A percentile compares a stretch with the other conserved stretches of the same genome.
These are phyloP conservation scores for Muntiacus reevesi DNA, from an alignment of 2,113 vertebrate species.

Conservation along the genomic window DNA sequence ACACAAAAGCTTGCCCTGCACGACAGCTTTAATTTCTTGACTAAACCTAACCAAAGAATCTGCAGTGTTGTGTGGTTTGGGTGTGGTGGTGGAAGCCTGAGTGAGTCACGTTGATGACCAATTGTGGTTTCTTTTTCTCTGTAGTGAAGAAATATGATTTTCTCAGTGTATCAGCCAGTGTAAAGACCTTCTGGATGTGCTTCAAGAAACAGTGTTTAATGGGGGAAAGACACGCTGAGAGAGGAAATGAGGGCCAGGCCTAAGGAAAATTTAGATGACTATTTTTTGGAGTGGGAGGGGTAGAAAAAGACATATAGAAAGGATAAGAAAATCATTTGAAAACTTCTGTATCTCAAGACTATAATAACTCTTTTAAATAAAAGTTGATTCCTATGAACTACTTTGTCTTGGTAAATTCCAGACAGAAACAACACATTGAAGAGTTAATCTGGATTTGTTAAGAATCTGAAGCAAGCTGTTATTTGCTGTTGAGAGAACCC, in stretches of 20 bases:
- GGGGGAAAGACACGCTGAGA: not conserved
- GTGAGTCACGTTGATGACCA: conserved; percentile 57
- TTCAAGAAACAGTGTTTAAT: conserved; percentile 25
- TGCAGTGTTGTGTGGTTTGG: conserved; percentile 15
- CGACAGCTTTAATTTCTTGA: not conserved
- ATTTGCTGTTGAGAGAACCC: not conserved
- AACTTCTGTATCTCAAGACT: not conserved
- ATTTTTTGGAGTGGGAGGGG: not conserved
- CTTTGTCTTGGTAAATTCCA: not conserved
- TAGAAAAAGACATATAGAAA: not conserved
- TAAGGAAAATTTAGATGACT: not conserved
- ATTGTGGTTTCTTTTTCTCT: conserved; percentile 7
- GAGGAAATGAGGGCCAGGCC: not conserved
- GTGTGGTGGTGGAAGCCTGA: conserved; percentile 50
- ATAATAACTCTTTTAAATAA: not conserved
- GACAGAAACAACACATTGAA: not conserved
- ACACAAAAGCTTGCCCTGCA: not conserved
- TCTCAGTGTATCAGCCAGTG: not conserved
- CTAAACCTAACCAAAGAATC: not conserved
- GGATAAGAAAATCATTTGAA: not conserved
- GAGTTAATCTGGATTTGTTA: not conserved
- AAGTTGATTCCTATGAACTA: not conserved
- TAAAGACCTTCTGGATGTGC: not conserved
- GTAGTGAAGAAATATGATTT: conserved; percentile 3
- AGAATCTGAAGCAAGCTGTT: not conserved